Percentiles rank a stretch among this genome's conserved stretches.
These are phyloP conservation scores for Poeciliopsis presidionis DNA, from an alignment of 2,797 vertebrate species.

Conservation along the genomic window DNA sequence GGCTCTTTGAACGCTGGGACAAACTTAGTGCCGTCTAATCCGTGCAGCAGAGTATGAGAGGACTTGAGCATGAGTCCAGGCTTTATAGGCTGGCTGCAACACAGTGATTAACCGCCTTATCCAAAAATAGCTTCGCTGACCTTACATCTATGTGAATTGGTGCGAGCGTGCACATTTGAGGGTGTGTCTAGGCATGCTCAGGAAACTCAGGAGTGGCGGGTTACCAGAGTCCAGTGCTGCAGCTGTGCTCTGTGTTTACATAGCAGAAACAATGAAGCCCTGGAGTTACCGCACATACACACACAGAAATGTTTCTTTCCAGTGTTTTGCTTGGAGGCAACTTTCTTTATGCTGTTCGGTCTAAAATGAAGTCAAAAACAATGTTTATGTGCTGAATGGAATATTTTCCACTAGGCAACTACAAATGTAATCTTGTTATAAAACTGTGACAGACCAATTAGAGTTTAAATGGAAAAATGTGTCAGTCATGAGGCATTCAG, in stretches of 20 bases:
- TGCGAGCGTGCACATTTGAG: slow-evolving; percentile 42
- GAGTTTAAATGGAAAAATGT: background rate
- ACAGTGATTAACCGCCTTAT: slow-evolving; percentile 55
- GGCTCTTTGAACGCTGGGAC: slow-evolving; percentile 18
- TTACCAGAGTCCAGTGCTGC: slow-evolving; percentile 62
- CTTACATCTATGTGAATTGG: slow-evolving; percentile 55
- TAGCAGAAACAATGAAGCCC: slow-evolving; percentile 78
- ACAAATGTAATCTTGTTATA: background rate
- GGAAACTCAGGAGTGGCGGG: slow-evolving; percentile 71
- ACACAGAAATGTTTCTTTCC: slow-evolving; percentile 8
- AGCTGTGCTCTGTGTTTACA: slow-evolving; percentile 79
- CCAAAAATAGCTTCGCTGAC: slow-evolving; percentile 81
- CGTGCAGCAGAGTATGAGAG: slow-evolving; percentile 55
- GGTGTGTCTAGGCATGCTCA: slow-evolving; percentile 67
- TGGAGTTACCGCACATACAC: slow-evolving; percentile 32
- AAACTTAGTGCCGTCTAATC: slow-evolving; percentile 39
- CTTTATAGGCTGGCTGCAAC: slow-evolving; percentile 70
- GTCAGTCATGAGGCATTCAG: background rate
- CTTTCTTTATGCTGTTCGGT: slow-evolving; percentile 2
- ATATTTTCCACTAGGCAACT: background rate
- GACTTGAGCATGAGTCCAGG: slow-evolving; percentile 26
- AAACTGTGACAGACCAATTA: background rate
- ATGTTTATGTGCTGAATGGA: background rate
- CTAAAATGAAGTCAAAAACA: slow-evolving; percentile 4
- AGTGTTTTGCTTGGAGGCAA: slow-evolving; percentile 2